These are phyloP conservation scores for Lanius collurio DNA, from an alignment of 2,113 vertebrate genomes.

Conservation along the genomic window DNA sequence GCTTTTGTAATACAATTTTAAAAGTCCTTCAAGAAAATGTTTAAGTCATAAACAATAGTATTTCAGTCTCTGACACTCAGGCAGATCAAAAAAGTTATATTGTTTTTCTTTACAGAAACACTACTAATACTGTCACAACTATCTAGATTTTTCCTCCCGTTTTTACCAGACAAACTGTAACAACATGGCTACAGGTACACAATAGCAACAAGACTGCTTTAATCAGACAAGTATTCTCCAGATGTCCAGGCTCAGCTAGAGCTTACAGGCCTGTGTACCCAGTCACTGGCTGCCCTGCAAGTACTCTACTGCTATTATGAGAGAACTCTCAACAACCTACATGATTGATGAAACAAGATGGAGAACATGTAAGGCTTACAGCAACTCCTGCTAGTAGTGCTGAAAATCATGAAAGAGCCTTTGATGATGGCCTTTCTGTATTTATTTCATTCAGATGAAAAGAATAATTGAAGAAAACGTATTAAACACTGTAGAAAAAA, in stretches of 20 bases:
- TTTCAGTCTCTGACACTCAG: too few species aligned
- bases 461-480: neutral
- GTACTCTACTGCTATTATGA: neutral
- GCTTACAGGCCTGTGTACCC: neutral
- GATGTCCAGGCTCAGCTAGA: neutral
- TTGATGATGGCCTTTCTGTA: neutral
- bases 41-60: too few species aligned
- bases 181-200: neutral
- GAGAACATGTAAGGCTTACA: neutral
- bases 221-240: neutral
- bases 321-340: neutral
- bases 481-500: neutral
- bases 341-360: neutral
- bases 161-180: neutral
- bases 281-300: neutral
- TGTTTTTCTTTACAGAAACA: neutral
- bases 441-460: neutral
- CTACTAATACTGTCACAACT: neutral
- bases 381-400: neutral
- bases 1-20: too few species aligned
- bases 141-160: neutral
- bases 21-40: too few species aligned
- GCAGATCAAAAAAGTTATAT: neutral
- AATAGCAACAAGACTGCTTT: neutral
- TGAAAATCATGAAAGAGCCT: neutral